Conservation (phyloP, 2,113 vertebrate genomes). For the Cyprinus carpio region DNA sequence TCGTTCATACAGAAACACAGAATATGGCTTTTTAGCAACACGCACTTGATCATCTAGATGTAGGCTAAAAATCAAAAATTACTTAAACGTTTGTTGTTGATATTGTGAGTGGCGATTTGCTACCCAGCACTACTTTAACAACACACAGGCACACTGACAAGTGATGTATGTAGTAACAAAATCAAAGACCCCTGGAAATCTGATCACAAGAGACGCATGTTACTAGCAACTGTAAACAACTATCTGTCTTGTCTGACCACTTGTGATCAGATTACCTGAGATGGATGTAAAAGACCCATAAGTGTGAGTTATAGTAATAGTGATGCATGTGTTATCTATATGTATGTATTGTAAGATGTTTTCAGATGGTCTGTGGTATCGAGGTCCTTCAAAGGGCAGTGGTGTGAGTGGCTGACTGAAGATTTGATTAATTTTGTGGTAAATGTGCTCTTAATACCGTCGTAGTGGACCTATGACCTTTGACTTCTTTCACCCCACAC, state of each 20-base stretch:
- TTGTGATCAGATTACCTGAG: not conserved
- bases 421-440: slow-evolving; percentile 31
- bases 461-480: slow-evolving; percentile 55
- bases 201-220: not conserved
- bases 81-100: no score
- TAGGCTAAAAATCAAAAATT: no score
- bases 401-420: not conserved
- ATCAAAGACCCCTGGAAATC: not conserved
- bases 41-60: no score
- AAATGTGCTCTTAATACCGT: slow-evolving; percentile 52
- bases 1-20: no score
- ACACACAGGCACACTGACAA: not conserved
- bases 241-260: not conserved
- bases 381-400: slow-evolving; percentile 22
- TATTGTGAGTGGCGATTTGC: no score
- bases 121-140: not conserved
- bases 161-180: not conserved
- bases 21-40: no score
- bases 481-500: slow-evolving; percentile 57
- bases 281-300: not conserved
- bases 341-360: not conserved
- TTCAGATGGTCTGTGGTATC: not conserved
- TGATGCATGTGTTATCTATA: not conserved
- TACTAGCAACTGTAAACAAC: not conserved
- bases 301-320: not conserved